Evolutionary conservation across 2,797 vertebrate species (phyloP), one percentile per base, ranked within the genome.

Genomic region (Hippopotamyrus pictus): DNA sequence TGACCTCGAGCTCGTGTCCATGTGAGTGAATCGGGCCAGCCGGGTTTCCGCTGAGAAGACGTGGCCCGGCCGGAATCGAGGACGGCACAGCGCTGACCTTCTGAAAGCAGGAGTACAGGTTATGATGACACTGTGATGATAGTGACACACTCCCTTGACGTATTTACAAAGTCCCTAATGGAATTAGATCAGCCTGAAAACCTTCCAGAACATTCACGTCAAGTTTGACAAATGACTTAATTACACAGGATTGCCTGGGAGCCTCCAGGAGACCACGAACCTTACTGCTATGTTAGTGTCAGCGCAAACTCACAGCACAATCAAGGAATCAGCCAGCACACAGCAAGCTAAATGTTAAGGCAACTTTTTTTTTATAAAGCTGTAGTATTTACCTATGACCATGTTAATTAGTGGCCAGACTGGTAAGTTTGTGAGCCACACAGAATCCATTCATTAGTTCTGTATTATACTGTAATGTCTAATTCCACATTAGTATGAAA

Each of bases 171-270:
- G 69, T 37, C 33, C 5, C 33, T 73, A 37, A 37, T 17, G 69
- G 33, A 73, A 73, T 73, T 73, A 17, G 69, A 41, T 48, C 79
- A 12, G 17, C 79, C 79, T 5, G 79, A 83, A 83, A 46, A 2
- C 46, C n/a, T 25, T 83, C 19, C 41, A 48, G n/a, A 50, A 50
- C 44, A 46, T 83, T 48, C 79, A n/a, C 17, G 41, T 83, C 79
- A 83, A 9, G 79, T 83, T 83, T 83, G 79, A 83, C 41, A 22
- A 83, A 83, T 83, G 37, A 48, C 41, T 83, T 83, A 41, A 83
- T 83, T 48, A 83, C 44, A 22, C 44, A n/a, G 37, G 37, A 83
- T 83, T 22, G 29, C 65, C 65, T 73, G 29, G 29, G 29, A 73
- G 65, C 65, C 65, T 14, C 4, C 29, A 5, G 65, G 65, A 73